phyloP scores from a whole-genome alignment of 2,888 invertebrate species.

The Epiblema foenella region DNA sequence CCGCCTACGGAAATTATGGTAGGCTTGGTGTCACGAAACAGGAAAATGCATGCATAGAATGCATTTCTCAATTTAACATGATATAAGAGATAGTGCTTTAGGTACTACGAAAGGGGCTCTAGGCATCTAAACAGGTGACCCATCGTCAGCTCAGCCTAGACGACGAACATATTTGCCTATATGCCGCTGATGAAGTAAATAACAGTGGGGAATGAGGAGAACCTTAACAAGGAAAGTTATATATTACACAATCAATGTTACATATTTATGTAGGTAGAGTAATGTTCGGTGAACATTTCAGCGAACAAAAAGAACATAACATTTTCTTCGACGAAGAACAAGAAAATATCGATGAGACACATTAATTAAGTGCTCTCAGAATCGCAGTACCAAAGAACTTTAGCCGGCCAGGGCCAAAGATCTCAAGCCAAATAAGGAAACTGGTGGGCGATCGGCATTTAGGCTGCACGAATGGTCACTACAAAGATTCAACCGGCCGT shows the following conservation, averaged over 20 bases:
- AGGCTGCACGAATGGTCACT: conserved; percentile 55
- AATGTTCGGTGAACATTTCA: not conserved
- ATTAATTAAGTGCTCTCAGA: conserved; percentile 24
- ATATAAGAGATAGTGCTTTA: too few species aligned
- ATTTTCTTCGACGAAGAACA: not conserved
- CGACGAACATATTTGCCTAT: too few species aligned
- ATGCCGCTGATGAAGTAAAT: not conserved
- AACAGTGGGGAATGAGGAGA: not conserved
- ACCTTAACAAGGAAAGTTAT: not conserved
- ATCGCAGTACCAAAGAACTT: conserved; percentile 47
- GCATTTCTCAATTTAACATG: not conserved
- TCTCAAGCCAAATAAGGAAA: conserved; percentile 60
- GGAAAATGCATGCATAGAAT: not conserved
- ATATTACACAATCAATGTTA: not conserved
- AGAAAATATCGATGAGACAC: conserved; percentile 5
- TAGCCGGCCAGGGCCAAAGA: conserved; percentile 66
- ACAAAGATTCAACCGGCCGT: conserved; percentile 63
- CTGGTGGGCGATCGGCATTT: conserved; percentile 78
- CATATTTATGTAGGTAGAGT: not conserved
- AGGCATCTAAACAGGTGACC: not conserved
- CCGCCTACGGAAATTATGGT: not conserved
- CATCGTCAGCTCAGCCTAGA: not conserved
- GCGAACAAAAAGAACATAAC: not conserved
- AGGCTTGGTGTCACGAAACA: not conserved
- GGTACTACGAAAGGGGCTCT: too few species aligned